Base-by-base conservation (phyloP, 2,797 vertebrate species). In the Australoheros facetus region DNA sequence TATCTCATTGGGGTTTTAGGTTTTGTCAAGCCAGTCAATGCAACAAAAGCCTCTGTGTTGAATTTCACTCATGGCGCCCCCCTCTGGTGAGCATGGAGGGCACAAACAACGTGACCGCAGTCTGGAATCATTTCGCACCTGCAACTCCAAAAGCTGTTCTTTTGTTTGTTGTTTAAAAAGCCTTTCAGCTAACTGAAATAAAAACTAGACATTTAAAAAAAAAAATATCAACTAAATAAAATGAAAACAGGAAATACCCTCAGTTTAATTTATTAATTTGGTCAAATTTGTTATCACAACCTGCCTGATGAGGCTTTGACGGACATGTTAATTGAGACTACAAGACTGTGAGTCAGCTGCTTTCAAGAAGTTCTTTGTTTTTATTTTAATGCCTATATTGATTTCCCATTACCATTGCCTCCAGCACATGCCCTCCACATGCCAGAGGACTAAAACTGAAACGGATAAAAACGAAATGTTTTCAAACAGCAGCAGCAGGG, bases 181-280 rank as follows among this genome's bases (percentile, higher is more conserved):
- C 7, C 32, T 34, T 34, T 34, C 7, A 34, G 7, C 7, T 34
- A 34, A 34, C 32, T 34, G 7, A 34, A 32, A 32, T 32, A 32
- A 34, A 34, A 34, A 34, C 7, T 34, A 8, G 32, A 34, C 32
- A 7, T 34, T 34, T 3, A 37, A 39, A 60, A 37, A 60, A 39
- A 60, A 1, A 8, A 23, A 39, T 39, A 16, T 30, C 26, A 26
- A 62, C 34, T 39, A 62, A 62, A n/a, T 37, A 7, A 37, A 37
- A 37, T 10, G 9, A 37, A 34, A 34, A 34, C 32, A 34, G 13
- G 1, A 62, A 23, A 62, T 2, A 0, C 0, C 37, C 21, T 16
- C 23, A 9, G 13, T 60, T 39, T 39, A 21, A 9, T 37, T 37
- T 9, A 9, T 37, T 10, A 34, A 7, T 34, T 8, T 7, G 32